Conservation (phyloP, 2,888 invertebrate genomes). For the Cyclophora punctaria region DNA sequence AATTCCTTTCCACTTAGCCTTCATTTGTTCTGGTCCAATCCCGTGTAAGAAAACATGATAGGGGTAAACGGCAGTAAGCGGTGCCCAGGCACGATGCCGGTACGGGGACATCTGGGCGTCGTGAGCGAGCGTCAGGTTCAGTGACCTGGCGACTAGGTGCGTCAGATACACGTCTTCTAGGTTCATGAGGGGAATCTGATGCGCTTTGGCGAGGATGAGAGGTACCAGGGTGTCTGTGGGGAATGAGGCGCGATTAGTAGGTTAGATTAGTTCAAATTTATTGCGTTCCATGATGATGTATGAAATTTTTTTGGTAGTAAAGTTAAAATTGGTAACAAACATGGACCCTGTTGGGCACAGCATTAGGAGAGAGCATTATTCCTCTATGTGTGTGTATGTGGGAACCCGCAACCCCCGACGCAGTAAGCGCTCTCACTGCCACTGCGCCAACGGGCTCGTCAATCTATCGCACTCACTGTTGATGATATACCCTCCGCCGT, state of each 20-base stretch:
- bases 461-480: conserved; percentile 8
- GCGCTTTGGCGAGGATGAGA: conserved; percentile 69
- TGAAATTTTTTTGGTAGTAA: no score
- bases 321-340: no score
- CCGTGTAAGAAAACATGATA: conserved; percentile 39
- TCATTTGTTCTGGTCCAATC: conserved; percentile 20
- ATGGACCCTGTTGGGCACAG: no score
- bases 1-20: no score
- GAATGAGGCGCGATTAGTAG: no score
- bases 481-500: conserved; percentile 79
- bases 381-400: no score
- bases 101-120: conserved; percentile 68
- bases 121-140: conserved; percentile 72
- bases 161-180: conserved; percentile 84
- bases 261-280: no score
- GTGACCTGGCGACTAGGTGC: conserved; percentile 77
- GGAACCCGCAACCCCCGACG: no score
- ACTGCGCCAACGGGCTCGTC: no score
- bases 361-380: no score
- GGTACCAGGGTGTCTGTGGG: conserved; percentile 11
- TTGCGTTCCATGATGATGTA: no score
- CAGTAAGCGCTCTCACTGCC: no score
- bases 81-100: conserved; percentile 26
- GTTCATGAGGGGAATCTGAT: conserved; percentile 75
- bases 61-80: conserved; percentile 38